These are phyloP conservation scores for Anticlea derivata DNA, from an alignment of 2,888 invertebrate genomes.

Conservation along the genomic window DNA sequence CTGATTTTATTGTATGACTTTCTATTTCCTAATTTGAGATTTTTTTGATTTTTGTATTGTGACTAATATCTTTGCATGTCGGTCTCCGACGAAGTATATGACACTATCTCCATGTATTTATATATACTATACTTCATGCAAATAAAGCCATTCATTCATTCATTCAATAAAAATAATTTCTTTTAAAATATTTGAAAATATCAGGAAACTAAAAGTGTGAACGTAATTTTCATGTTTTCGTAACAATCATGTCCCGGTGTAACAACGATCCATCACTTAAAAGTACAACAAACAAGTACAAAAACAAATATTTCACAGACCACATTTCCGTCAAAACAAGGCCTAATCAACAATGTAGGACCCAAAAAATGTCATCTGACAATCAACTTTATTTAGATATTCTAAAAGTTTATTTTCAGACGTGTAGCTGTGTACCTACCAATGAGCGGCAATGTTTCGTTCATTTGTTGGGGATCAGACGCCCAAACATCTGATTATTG, in stretches of 20 bases:
- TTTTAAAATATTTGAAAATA: no score
- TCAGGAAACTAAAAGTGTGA: no score
- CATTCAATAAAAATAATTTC: no score
- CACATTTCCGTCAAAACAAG: slow-evolving; percentile 59
- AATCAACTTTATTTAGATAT: slow-evolving; percentile 16
- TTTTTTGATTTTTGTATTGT: no score
- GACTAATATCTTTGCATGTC: no score
- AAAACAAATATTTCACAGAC: slow-evolving; percentile 45
- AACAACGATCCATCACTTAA: slow-evolving; percentile 29
- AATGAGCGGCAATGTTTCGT: slow-evolving; percentile 39
- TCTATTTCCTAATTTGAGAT: no score
- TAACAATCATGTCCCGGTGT: neutral
- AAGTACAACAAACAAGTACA: slow-evolving; percentile 17
- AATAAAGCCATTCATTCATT: no score
- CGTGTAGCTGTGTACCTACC: neutral
- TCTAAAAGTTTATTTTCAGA: slow-evolving; percentile 29
- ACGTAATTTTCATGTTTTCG: slow-evolving; percentile 5
- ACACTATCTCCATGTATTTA: no score
- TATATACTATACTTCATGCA: no score
- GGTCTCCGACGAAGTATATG: no score
- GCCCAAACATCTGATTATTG: slow-evolving; percentile 42
- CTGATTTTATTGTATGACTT: no score
- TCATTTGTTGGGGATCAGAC: slow-evolving; percentile 55
- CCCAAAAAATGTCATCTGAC: slow-evolving; percentile 29
- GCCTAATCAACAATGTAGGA: slow-evolving; percentile 60